These are phyloP conservation scores for Bostrychus sinensis DNA, from an alignment of 2,113 vertebrate species.

Conservation along the genomic window DNA sequence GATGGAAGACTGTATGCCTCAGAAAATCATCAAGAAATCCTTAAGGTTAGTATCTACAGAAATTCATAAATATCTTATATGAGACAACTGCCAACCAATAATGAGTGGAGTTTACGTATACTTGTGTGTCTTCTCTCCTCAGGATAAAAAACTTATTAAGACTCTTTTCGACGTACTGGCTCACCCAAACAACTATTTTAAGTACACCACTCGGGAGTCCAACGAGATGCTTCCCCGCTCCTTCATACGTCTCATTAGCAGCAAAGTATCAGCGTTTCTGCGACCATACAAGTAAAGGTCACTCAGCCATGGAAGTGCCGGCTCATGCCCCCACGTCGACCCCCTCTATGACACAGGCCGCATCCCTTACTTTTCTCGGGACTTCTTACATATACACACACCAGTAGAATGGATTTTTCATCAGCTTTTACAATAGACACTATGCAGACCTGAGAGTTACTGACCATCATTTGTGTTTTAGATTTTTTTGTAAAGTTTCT, in stretches of 20 bases:
- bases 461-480: slow-evolving; percentile 39
- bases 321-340: slow-evolving; percentile 14
- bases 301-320: slow-evolving; percentile 9
- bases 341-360: slow-evolving; percentile 44
- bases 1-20: slow-evolving; percentile 96
- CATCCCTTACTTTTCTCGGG: slow-evolving; percentile 55
- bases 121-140: slow-evolving; percentile 40
- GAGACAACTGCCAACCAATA: no score
- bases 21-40: slow-evolving; percentile 98
- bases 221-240: slow-evolving; percentile 98
- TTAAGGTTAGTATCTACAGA: slow-evolving; percentile 88
- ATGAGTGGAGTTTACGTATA: no score
- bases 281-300: slow-evolving; percentile 93
- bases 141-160: slow-evolving; percentile 99
- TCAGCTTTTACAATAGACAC: slow-evolving; percentile 73
- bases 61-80: neutral
- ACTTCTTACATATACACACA: slow-evolving; percentile 50
- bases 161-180: slow-evolving; percentile 98
- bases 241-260: slow-evolving; percentile 97
- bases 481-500: slow-evolving; percentile 36
- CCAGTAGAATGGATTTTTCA: slow-evolving; percentile 46
- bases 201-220: slow-evolving; percentile 95
- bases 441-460: slow-evolving; percentile 72
- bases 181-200: slow-evolving; percentile 98
- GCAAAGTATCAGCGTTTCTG: slow-evolving; percentile 97